Conservation (phyloP, 1,140 invertebrate genomes). For the Antheraea pernyi region DNA sequence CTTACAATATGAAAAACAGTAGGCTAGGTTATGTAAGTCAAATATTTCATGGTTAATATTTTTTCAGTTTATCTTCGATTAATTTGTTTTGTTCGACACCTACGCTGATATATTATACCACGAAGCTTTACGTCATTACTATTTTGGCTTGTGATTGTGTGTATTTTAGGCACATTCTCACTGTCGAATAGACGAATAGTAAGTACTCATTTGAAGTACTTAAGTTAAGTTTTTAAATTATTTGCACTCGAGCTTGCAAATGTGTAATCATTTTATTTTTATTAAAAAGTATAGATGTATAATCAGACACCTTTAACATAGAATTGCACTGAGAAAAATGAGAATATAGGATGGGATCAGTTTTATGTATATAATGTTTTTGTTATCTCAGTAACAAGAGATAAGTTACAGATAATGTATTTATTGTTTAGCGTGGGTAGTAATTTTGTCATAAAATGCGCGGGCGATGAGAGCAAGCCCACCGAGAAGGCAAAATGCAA, state of each 20-base stretch:
- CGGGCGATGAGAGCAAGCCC: background rate
- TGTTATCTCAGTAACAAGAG: background rate
- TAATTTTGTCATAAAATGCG: slow-evolving; percentile 1
- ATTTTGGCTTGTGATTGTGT: too few relatives aligned
- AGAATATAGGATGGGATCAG: too few relatives aligned
- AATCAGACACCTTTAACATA: too few relatives aligned
- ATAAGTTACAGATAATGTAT: background rate
- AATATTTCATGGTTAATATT: background rate
- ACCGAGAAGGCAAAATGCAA: background rate
- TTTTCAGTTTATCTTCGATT: background rate
- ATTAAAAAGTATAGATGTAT: too few relatives aligned
- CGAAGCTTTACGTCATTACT: background rate
- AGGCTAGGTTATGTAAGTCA: slow-evolving; percentile 12
- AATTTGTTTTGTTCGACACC: slow-evolving; percentile 4
- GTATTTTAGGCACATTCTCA: too few relatives aligned
- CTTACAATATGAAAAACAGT: slow-evolving; percentile 4
- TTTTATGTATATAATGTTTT: background rate
- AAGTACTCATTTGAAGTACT: too few relatives aligned
- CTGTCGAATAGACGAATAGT: too few relatives aligned
- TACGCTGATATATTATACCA: background rate
- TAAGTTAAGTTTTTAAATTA: too few relatives aligned
- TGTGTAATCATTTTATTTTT: too few relatives aligned
- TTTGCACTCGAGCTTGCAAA: too few relatives aligned
- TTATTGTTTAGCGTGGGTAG: slow-evolving; percentile 7
- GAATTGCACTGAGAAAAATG: too few relatives aligned